Conservation (phyloP, 1,140 invertebrate species). For the Scaptomyza pallida region DNA sequence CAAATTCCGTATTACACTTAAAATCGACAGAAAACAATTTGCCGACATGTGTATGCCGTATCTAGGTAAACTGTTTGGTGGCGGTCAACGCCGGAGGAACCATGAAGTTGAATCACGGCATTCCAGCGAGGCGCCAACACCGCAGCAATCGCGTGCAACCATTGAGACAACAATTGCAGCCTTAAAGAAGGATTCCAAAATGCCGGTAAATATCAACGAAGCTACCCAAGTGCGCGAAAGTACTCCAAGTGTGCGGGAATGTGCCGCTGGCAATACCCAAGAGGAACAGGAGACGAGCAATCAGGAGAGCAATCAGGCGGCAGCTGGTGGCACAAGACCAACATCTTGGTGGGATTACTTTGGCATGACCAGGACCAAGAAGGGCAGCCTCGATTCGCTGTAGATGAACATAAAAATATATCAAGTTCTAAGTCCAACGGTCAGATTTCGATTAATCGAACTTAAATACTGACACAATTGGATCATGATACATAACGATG, state of each 20-base stretch:
- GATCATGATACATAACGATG: background rate
- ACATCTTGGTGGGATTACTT: constrained; percentile 54
- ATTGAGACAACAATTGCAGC: constrained; percentile 8
- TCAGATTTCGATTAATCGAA: constrained; percentile 15
- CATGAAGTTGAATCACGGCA: constrained; percentile 18
- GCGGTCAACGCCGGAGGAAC: constrained; percentile 27
- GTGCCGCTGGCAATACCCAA: background rate
- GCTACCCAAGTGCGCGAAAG: background rate
- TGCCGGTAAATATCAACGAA: background rate
- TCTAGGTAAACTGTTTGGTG: constrained; percentile 41
- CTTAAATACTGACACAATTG: background rate
- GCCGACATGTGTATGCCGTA: constrained; percentile 53
- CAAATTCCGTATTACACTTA: constrained; percentile 12
- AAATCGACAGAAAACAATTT: background rate
- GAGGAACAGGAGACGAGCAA: too few species aligned
- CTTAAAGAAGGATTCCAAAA: background rate
- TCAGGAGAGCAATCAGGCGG: background rate
- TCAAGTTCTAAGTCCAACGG: background rate
- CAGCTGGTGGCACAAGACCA: background rate
- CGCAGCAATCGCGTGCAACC: constrained; percentile 30
- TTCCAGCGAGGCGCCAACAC: constrained; percentile 28
- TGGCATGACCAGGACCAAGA: constrained; percentile 49
- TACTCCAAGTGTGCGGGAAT: background rate
- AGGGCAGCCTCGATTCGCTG: constrained; percentile 34
- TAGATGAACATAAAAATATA: background rate